phyloP scores from a whole-genome alignment of 2,888 invertebrate genomes.

The Acleris laterana region DNA sequence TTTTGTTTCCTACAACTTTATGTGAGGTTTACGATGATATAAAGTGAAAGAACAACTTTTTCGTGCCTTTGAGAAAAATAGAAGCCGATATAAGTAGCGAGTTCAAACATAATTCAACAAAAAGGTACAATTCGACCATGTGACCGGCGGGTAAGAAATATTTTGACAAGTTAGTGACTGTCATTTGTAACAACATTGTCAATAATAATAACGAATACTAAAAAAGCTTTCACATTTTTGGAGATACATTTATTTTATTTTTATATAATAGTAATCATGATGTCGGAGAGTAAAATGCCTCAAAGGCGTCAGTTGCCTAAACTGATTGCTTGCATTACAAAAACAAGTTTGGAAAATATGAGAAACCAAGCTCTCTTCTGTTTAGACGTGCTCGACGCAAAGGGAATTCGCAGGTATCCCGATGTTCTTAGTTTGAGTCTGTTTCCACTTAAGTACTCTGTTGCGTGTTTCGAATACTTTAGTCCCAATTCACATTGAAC shows the following conservation, averaged over 20 bases:
- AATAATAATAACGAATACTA: conserved; percentile 3
- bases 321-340: conserved; percentile 75
- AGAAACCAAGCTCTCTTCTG: conserved; percentile 65
- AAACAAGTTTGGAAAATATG: conserved; percentile 68
- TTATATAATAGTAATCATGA: conserved; percentile 4
- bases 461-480: neutral
- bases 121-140: too few relatives aligned
- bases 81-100: neutral
- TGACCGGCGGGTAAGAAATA: too few relatives aligned
- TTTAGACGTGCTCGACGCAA: conserved; percentile 66
- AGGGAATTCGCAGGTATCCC: conserved; percentile 69
- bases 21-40: conserved; percentile 24
- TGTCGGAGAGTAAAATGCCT: conserved; percentile 36
- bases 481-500: too few relatives aligned
- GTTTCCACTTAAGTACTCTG: neutral
- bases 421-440: neutral
- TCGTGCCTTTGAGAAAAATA: conserved; percentile 7
- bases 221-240: conserved; percentile 5
- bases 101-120: neutral
- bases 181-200: neutral
- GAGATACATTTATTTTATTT: conserved; percentile 16
- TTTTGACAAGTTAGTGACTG: too few relatives aligned
- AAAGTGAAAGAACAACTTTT: neutral
- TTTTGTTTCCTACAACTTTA: conserved; percentile 27
- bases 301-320: conserved; percentile 65